Evolutionary conservation across 37 sponge, comb jelly and placozoan species (phyloP).

Genomic region (Crambe crambe): DNA sequence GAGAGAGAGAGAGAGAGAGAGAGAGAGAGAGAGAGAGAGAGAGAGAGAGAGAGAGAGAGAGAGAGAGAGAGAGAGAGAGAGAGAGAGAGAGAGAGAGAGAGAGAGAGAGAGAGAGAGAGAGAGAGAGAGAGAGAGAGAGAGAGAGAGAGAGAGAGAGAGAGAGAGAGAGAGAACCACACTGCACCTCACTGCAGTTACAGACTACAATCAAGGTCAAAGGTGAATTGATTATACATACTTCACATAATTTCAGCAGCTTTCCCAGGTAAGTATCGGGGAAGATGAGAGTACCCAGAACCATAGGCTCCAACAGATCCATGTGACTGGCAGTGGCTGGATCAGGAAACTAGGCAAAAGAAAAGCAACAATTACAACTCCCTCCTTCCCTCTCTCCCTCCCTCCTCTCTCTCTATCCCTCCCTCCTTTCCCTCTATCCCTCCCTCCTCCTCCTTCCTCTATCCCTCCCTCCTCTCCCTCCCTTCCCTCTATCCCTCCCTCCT

Average conservation of each 20-base stretch:
- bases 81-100: no score
- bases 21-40: no score
- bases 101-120: no score
- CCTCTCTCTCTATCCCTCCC: not conserved
- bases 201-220: no score
- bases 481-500: not conserved
- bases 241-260: conserved; percentile 68
- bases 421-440: not conserved
- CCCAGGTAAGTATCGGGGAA: conserved; percentile 81
- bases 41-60: no score
- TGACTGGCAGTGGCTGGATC: conserved; percentile 23
- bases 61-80: no score
- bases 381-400: not conserved
- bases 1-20: no score
- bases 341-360: conserved; percentile 28
- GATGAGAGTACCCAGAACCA: conserved; percentile 77
- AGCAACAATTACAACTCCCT: not conserved
- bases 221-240: conserved; percentile 41
- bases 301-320: conserved; percentile 69
- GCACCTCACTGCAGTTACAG: no score
- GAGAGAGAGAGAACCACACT: no score
- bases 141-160: no score
- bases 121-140: no score
- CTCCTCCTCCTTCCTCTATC: not conserved
- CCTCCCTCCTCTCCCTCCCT: not conserved